Evolutionary conservation across 1,140 invertebrate genomes (phyloP).

Genomic region (Triops longicaudatus): DNA sequence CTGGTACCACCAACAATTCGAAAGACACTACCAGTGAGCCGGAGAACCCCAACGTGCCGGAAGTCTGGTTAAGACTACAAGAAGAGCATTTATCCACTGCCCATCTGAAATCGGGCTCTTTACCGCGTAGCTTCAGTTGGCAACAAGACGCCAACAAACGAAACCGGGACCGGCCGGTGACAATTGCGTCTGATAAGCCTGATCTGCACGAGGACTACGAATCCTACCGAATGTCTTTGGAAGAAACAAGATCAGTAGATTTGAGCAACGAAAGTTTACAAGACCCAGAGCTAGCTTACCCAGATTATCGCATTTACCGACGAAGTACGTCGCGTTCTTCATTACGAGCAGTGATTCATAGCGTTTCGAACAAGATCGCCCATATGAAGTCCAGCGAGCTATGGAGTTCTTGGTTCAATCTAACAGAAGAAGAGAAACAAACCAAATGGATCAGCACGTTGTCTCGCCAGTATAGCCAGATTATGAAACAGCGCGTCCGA

Average conservation of each 20-base stretch:
- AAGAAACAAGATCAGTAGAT: conserved; percentile 40
- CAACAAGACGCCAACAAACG: conserved; percentile 21
- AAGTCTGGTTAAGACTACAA: conserved; percentile 52
- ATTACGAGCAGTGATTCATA: conserved; percentile 41
- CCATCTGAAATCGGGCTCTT: conserved; percentile 58
- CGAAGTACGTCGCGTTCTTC: conserved; percentile 43
- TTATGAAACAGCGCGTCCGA: conserved; percentile 39
- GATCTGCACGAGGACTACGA: conserved; percentile 30
- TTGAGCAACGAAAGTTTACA: conserved; percentile 43
- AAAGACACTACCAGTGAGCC: conserved; percentile 30
- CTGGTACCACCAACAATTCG: conserved; percentile 30
- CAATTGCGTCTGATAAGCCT: conserved; percentile 60
- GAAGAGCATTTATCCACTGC: conserved; percentile 44
- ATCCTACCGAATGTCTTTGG: conserved; percentile 43
- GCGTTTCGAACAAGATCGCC: conserved; percentile 37
- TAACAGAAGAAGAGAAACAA: conserved; percentile 22
- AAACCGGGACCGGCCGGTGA: conserved; percentile 49
- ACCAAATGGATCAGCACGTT: conserved; percentile 35
- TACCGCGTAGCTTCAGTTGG: conserved; percentile 65
- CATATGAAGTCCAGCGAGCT: conserved; percentile 26
- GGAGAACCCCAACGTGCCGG: conserved; percentile 48
- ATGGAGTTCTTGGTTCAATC: conserved; percentile 27
- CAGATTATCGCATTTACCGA: conserved; percentile 66
- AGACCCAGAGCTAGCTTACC: conserved; percentile 45
- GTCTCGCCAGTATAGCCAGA: conserved; percentile 38